Percentiles rank a stretch among this genome's conserved stretches.
These are phyloP conservation scores for Syritta pipiens DNA, from an alignment of 2,888 invertebrate genomes.

Conservation along the genomic window DNA sequence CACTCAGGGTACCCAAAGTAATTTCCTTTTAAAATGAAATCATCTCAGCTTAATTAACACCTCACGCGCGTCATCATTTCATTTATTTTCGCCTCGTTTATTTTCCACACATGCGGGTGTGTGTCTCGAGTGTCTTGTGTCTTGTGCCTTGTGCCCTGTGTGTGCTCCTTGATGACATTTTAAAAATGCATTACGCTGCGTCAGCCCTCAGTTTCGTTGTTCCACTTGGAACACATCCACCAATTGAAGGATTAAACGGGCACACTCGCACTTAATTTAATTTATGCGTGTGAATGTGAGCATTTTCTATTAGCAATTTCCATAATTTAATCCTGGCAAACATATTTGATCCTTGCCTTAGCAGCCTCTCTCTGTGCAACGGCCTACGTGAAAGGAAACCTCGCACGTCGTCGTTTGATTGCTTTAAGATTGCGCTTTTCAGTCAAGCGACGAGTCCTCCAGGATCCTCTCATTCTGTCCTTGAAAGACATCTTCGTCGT, in stretches of 20 bases:
- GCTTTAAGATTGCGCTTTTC: slow-evolving; percentile 34
- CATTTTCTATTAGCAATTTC: slow-evolving; percentile 51
- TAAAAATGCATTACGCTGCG: slow-evolving; percentile 56
- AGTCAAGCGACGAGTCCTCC: background rate
- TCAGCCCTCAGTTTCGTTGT: background rate
- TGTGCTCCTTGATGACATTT: slow-evolving; percentile 52
- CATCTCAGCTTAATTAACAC: slow-evolving; percentile 58
- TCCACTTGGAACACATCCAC: slow-evolving; percentile 4
- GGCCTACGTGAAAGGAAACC: slow-evolving; percentile 9
- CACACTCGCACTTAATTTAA: slow-evolving; percentile 38
- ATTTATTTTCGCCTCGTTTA: slow-evolving; percentile 30
- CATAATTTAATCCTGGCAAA: slow-evolving; percentile 54
- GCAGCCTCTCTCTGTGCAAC: too few relatives aligned
- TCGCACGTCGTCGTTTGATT: slow-evolving; percentile 17
- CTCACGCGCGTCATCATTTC: slow-evolving; percentile 44
- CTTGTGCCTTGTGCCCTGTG: too few relatives aligned
- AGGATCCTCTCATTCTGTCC: background rate
- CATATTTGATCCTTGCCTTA: slow-evolving; percentile 41
- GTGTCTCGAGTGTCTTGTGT: too few relatives aligned
- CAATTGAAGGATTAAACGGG: slow-evolving; percentile 44
- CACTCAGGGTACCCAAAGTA: slow-evolving; percentile 42
- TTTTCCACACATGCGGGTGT: slow-evolving; percentile 5
- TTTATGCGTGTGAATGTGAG: slow-evolving; percentile 41
- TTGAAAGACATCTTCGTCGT: background rate
- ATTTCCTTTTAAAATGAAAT: slow-evolving; percentile 53